Conservation (phyloP, 2,888 invertebrate genomes). For the Diplazon laetatorius region DNA sequence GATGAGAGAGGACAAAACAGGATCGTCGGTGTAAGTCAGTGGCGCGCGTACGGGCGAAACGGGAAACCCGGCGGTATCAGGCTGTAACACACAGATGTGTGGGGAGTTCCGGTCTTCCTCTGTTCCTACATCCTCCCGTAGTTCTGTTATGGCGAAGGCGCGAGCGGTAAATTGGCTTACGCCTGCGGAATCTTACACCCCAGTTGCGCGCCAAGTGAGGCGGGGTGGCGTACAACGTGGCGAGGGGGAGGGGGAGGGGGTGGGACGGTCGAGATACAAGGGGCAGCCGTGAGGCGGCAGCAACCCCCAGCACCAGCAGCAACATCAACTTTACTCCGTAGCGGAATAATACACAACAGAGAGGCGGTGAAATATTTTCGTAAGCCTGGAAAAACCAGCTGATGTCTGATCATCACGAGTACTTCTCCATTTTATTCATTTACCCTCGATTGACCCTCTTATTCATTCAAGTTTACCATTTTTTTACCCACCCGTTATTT, state of each 20-base stretch:
- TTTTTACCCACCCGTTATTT: no score
- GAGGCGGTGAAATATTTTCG: slow-evolving; percentile 20
- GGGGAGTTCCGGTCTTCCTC: slow-evolving; percentile 26
- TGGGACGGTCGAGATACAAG: slow-evolving; percentile 3
- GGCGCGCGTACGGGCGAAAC: slow-evolving; percentile 40
- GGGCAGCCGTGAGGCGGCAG: slow-evolving; percentile 21
- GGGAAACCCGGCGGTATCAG: background rate
- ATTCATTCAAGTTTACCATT: no score
- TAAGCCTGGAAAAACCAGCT: background rate
- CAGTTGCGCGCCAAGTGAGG: slow-evolving; percentile 23
- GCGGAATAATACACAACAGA: slow-evolving; percentile 3
- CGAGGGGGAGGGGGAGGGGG: background rate
- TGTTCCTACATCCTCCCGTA: background rate
- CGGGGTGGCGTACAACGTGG: slow-evolving; percentile 22
- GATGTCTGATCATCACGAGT: background rate
- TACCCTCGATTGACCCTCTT: no score
- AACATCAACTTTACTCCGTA: background rate
- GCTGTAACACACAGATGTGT: slow-evolving; percentile 15
- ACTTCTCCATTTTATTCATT: no score
- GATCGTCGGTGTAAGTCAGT: slow-evolving; percentile 20
- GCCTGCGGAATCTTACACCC: slow-evolving; percentile 72
- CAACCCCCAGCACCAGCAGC: background rate
- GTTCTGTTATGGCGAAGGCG: slow-evolving; percentile 32
- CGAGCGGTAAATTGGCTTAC: slow-evolving; percentile 76
- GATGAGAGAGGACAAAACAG: slow-evolving; percentile 55